Evolutionary conservation across 2,797 vertebrate species (phyloP).

Genomic region (Neostethus bicornis): DNA sequence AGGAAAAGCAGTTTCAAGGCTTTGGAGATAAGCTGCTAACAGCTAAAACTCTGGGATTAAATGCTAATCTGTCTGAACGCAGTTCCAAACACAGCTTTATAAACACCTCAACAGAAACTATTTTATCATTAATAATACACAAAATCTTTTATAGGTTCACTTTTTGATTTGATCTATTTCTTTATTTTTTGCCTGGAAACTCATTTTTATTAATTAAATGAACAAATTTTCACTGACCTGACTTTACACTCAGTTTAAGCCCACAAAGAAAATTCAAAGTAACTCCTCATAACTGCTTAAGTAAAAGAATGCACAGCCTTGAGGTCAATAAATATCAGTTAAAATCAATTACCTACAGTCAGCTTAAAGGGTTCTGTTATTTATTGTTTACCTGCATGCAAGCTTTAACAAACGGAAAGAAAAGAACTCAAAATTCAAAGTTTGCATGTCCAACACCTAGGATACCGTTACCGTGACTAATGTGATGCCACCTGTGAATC

Average conservation of each 20-base stretch:
- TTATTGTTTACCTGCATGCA: background rate
- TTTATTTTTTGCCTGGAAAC: too few relatives aligned
- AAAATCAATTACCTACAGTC: background rate
- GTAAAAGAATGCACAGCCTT: background rate
- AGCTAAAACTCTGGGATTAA: background rate
- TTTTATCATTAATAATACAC: background rate
- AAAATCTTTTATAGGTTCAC: too few relatives aligned
- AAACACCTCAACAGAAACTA: background rate
- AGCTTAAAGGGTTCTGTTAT: background rate
- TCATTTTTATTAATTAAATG: background rate
- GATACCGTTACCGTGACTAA: constrained; percentile 5
- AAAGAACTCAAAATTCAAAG: background rate
- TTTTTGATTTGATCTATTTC: background rate
- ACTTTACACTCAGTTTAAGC: background rate
- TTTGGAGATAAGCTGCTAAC: constrained; percentile 1
- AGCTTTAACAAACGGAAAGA: background rate
- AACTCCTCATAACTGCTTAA: background rate
- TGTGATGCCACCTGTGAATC: too few relatives aligned
- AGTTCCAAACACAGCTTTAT: background rate
- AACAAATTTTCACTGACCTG: background rate
- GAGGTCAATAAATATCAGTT: background rate
- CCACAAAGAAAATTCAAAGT: background rate
- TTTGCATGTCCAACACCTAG: constrained; percentile 26
- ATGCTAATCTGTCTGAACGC: background rate
- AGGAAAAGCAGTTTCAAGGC: too few relatives aligned